These are phyloP conservation scores for fruit fly (Drosophila melanogaster) DNA, from an alignment of 1,140 invertebrate species.

Conservation along the genomic window Release_6_plus_ISO1_MT NT_037436.4:10609501-10610000, in stretches of 20 bases:
- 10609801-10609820: slow-evolving; percentile 74
- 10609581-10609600: slow-evolving; percentile 19
- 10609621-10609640: slow-evolving; percentile 54
- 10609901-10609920: slow-evolving; percentile 46
- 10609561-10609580: slow-evolving; percentile 57
- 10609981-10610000: slow-evolving; percentile 54
- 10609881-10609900: slow-evolving; percentile 19
- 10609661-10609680: slow-evolving; percentile 3
- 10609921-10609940: slow-evolving; percentile 80
- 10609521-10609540: slow-evolving; percentile 26
- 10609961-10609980: slow-evolving; percentile 73
- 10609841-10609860: slow-evolving; percentile 68
- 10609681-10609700: slow-evolving; percentile 32
- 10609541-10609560: slow-evolving; percentile 4
- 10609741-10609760: slow-evolving; percentile 74
- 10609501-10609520: too few species aligned
- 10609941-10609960: slow-evolving; percentile 74
- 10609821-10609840: slow-evolving; percentile 79
- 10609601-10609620: background rate
- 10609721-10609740: slow-evolving; percentile 52
- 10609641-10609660: slow-evolving; percentile 73
- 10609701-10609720: slow-evolving; percentile 19
- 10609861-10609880: slow-evolving; percentile 22
- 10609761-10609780: slow-evolving; percentile 36
- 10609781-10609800: slow-evolving; percentile 27